Base-by-base conservation (phyloP, 2,113 vertebrate species). In the Chroicocephalus ridibundus region DNA sequence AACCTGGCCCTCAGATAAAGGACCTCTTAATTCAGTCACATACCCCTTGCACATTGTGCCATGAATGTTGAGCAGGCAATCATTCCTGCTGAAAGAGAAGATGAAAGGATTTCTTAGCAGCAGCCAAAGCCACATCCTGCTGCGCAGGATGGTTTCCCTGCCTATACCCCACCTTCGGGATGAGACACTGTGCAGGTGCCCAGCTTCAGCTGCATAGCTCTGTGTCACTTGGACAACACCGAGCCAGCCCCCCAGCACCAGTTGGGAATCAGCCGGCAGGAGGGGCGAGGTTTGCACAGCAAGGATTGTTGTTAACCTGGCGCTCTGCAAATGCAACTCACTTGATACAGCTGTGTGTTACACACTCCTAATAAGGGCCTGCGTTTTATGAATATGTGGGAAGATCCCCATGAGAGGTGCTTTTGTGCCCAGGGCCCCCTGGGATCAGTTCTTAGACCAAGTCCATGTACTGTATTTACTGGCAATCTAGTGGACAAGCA, bases 181-280 rank as follows among this genome's bases (percentile, higher is more conserved):
- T 22, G 11, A 54, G 80, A 25, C 12, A 6, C 31, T 8, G 22
- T 13, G 81, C 60, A 54, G 64, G 66, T 18, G 74, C 57, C 47
- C 82, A 66, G 78, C 68, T 26, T 3, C 69, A 65, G 49, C 64
- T 40, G 52, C 77, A 16, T 11, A 55, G 64, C 71, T 75, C 89
- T 54, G 51, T 3, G 4, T 22, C 9, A 5, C 71, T 13, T 8
- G n/a, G 5, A 31, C 42, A 36, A 4, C 44, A 10, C 2, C 0
- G 10, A 27, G 5, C 1, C 61, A 52, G 82, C 52, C 83, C 77
- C 47, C 46, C 71, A n/a, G 68, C 16, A 26, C 19, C 44, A 61
- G 60, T 29, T 31, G 61, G 76, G 42, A 52, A 72, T 6, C n/a
- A 40, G 61, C 57, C 15, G 47, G 40, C 22, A 15, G 52, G 31